These are phyloP conservation scores for Leguminivora glycinivorella DNA, from an alignment of 1,140 invertebrate species.

Conservation along the genomic window DNA sequence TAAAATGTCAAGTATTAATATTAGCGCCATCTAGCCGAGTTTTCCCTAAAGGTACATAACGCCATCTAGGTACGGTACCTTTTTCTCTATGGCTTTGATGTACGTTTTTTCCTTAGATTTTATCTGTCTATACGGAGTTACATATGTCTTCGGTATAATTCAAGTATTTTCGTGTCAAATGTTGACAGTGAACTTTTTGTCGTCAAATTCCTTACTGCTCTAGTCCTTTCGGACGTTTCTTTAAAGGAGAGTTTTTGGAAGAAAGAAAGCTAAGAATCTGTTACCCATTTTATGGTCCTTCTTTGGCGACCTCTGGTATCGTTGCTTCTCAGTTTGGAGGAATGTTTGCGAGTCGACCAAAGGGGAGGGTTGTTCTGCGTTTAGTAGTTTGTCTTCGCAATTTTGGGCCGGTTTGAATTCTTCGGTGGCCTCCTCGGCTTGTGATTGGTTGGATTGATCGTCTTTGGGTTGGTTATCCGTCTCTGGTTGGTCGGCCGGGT, in stretches of 20 bases:
- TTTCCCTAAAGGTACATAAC: too few relatives aligned
- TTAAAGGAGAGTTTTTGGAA: constrained; percentile 8
- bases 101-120: too few relatives aligned
- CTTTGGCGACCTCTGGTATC: constrained; percentile 29
- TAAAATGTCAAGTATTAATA: too few relatives aligned
- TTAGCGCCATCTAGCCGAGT: too few relatives aligned
- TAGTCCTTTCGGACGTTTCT: background rate
- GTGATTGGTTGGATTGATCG: background rate
- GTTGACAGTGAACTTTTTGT: background rate
- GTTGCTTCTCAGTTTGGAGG: constrained; percentile 28
- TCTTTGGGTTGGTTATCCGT: background rate
- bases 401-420: background rate
- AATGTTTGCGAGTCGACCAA: constrained; percentile 31
- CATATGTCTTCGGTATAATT: too few relatives aligned
- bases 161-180: background rate
- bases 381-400: background rate
- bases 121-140: too few relatives aligned
- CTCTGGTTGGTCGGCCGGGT: background rate
- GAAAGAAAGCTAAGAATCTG: constrained; percentile 35
- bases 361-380: background rate
- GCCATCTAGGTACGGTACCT: too few relatives aligned
- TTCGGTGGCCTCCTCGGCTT: background rate
- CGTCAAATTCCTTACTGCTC: constrained; percentile 31
- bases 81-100: too few relatives aligned
- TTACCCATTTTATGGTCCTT: constrained; percentile 47